Evolutionary conservation across 2,797 vertebrate species (phyloP).

Genomic region (Hypotaenidia okinawae): DNA sequence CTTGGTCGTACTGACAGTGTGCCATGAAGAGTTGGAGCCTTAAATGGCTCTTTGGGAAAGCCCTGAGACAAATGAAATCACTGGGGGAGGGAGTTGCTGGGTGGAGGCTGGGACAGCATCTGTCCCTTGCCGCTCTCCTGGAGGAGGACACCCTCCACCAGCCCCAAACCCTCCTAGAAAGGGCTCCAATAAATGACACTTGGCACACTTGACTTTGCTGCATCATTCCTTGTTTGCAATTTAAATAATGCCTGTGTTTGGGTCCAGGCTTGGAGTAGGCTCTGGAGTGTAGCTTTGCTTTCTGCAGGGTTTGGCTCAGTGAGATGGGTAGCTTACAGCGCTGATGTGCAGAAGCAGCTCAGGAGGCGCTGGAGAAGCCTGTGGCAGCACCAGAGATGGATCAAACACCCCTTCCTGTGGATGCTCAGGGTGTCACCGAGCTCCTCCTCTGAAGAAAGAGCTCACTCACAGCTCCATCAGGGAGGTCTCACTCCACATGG

Average conservation of each 20-base stretch:
- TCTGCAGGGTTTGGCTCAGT: no score
- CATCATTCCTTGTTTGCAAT: neutral
- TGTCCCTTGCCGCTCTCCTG: neutral
- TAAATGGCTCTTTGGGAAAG: constrained; percentile 46
- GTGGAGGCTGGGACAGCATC: neutral
- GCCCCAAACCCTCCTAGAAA: neutral
- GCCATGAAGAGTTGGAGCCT: neutral
- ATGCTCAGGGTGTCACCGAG: neutral
- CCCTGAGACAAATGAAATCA: constrained; percentile 21
- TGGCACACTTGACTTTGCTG: neutral
- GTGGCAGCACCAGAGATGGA: neutral
- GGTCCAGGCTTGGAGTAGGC: neutral
- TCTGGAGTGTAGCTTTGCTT: neutral
- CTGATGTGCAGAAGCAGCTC: neutral
- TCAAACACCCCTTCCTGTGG: neutral
- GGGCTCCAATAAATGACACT: neutral
- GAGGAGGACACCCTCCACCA: neutral
- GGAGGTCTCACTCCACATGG: neutral
- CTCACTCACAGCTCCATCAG: neutral
- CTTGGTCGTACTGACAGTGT: constrained; percentile 32
- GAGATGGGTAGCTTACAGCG: neutral
- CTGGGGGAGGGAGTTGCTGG: neutral
- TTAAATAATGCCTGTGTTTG: neutral
- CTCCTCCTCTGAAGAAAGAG: neutral
- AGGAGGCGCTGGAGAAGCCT: neutral